Conservation (phyloP, 2,797 vertebrate genomes). For the Mycteria americana region DNA sequence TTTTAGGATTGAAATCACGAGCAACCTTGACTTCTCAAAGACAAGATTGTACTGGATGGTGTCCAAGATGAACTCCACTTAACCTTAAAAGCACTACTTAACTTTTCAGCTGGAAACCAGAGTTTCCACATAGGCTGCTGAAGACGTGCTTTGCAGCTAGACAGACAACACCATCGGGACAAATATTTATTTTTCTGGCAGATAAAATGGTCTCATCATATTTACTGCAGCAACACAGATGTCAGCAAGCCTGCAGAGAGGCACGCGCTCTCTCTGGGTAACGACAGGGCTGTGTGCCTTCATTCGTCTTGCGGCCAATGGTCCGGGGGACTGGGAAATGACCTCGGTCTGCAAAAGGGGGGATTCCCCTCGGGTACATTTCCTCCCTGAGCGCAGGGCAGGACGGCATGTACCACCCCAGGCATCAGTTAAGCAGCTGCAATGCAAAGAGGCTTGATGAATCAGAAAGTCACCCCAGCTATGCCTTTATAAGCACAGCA, state of each 20-base stretch:
- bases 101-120: slow-evolving; percentile 13
- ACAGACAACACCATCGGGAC: background rate
- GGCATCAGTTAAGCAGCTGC: background rate
- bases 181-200: background rate
- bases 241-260: background rate
- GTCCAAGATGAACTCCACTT: background rate
- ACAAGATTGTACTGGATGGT: background rate
- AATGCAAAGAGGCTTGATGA: background rate
- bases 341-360: fast-evolving
- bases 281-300: fast-evolving
- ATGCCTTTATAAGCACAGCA: background rate
- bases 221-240: background rate
- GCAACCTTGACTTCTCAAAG: background rate
- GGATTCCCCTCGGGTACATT: background rate
- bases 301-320: too few species aligned
- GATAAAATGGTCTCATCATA: background rate
- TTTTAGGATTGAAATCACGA: background rate
- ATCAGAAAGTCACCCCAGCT: background rate
- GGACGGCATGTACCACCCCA: background rate
- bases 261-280: background rate
- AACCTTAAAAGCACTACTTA: slow-evolving; percentile 17
- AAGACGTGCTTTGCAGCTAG: background rate
- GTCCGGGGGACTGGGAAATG: background rate
- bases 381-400: background rate
- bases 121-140: background rate